A percentile compares a stretch with the other conserved stretches of the same genome.
Conservation (phyloP, 92 coral and sea anemone species). For the Palythoa grandiflora region DNA sequence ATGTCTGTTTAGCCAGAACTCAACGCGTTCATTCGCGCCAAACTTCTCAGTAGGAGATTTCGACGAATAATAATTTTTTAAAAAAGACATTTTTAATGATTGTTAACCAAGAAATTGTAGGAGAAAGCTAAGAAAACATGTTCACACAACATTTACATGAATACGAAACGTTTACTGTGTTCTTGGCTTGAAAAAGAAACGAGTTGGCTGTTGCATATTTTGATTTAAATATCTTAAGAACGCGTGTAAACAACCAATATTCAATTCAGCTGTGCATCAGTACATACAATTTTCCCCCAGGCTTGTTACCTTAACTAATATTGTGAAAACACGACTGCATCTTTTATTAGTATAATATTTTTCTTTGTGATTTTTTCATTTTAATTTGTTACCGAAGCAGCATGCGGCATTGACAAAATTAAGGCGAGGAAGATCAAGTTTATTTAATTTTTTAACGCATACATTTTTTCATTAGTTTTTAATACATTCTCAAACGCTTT, state of each 20-base stretch:
- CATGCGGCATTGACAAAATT: not conserved
- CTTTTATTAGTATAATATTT: conserved; percentile 16
- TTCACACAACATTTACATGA: not conserved
- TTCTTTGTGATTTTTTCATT: conserved; percentile 10
- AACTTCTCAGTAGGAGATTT: conserved; percentile 37
- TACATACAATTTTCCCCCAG: conserved; percentile 20
- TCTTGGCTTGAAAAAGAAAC: not conserved
- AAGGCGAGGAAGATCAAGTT: no score
- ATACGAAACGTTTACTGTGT: not conserved
- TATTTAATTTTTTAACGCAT: no score
- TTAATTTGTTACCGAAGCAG: not conserved
- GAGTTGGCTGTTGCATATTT: not conserved
- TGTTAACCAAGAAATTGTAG: not conserved
- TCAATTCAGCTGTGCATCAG: conserved; percentile 21
- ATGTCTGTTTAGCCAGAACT: conserved; percentile 20
- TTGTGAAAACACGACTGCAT: conserved; percentile 26
- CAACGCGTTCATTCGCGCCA: conserved; percentile 22
- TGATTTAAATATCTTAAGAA: conserved; percentile 36
- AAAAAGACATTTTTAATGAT: not conserved
- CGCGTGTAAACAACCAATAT: conserved; percentile 28
- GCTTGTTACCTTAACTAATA: conserved; percentile 38
- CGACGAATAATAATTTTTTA: not conserved
- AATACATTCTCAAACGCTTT: no score
- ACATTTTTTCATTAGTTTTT: no score
- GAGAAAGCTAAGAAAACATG: not conserved